Percentiles rank a stretch among this genome's conserved stretches.
Conservation (phyloP, 2,113 vertebrate species). For the Stigmatopora nigra region DNA sequence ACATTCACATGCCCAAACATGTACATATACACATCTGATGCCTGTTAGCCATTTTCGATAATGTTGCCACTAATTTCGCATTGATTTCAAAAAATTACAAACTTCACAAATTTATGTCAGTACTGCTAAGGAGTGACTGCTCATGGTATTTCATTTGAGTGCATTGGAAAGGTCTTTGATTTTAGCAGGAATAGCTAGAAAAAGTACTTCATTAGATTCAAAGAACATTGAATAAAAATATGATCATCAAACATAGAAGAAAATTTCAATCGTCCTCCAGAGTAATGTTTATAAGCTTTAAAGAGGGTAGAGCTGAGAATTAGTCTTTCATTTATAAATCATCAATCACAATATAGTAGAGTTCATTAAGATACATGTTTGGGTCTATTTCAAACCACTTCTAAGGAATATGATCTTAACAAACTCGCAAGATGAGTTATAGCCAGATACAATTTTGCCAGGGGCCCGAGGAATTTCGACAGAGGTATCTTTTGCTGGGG, state of each 20-base stretch:
- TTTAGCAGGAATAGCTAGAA: constrained; percentile 14
- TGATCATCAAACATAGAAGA: not conserved
- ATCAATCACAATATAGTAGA: not conserved
- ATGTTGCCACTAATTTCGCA: not conserved
- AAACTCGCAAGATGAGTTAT: not conserved
- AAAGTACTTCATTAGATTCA: not conserved
- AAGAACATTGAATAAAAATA: not conserved
- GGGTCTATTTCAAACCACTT: not conserved
- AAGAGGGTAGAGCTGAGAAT: not conserved
- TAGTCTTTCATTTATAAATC: not conserved
- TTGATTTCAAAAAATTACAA: not conserved
- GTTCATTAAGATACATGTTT: not conserved
- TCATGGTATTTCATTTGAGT: not conserved
- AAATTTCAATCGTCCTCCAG: constrained; percentile 6
- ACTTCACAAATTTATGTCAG: not conserved
- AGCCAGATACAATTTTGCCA: too few species aligned
- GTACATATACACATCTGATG: not conserved
- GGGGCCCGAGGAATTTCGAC: too few species aligned
- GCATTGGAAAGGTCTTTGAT: constrained; percentile 13
- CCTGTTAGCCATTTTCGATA: not conserved
- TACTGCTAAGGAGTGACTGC: not conserved
- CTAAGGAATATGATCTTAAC: not conserved
- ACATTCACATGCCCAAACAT: not conserved
- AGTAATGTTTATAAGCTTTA: not conserved
- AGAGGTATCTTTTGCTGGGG: too few species aligned